Percentiles rank a stretch among this genome's conserved stretches.
These are phyloP conservation scores for Amphibalanus amphitrite DNA, from an alignment of 1,140 invertebrate genomes.

Conservation along the genomic window DNA sequence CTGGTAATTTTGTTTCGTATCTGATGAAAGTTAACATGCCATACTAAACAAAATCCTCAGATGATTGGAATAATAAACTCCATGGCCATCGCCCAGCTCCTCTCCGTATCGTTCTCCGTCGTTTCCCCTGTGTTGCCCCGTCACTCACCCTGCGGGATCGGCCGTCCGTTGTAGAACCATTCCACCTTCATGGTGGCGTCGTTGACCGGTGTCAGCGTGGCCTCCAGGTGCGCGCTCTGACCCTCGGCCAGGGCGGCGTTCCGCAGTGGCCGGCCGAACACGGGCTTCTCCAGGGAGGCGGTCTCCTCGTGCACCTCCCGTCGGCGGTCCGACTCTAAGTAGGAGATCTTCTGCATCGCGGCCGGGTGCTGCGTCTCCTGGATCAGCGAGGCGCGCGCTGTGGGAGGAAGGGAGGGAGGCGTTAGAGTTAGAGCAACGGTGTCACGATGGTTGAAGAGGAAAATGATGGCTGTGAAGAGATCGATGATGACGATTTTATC, in stretches of 20 bases:
- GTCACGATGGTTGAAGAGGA: too few relatives aligned
- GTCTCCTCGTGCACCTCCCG: conserved; percentile 66
- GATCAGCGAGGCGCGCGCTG: conserved; percentile 30
- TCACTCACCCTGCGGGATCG: conserved; percentile 50
- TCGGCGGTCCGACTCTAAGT: conserved; percentile 71
- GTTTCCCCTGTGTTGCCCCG: too few relatives aligned
- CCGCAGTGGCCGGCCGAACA: conserved; percentile 70
- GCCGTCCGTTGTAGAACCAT: conserved; percentile 83
- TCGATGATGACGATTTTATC: too few relatives aligned
- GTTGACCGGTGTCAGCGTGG: conserved; percentile 83
- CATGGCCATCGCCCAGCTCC: too few relatives aligned
- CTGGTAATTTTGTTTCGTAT: too few relatives aligned
- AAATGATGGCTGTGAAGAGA: too few relatives aligned
- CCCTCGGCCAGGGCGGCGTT: conserved; percentile 71
- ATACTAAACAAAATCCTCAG: too few relatives aligned
- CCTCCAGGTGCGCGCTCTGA: conserved; percentile 80
- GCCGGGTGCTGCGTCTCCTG: conserved; percentile 88
- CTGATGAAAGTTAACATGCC: too few relatives aligned
- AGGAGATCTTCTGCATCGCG: conserved; percentile 75
- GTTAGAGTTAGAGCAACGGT: too few relatives aligned
- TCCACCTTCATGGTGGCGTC: conserved; percentile 90
- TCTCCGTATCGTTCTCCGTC: too few relatives aligned
- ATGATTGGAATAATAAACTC: too few relatives aligned
- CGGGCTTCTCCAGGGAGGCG: conserved; percentile 59
- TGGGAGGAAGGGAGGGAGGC: conserved; percentile 22